phyloP scores from a whole-genome alignment of 1,140 invertebrate species.

The Eriosoma lanigerum region DNA sequence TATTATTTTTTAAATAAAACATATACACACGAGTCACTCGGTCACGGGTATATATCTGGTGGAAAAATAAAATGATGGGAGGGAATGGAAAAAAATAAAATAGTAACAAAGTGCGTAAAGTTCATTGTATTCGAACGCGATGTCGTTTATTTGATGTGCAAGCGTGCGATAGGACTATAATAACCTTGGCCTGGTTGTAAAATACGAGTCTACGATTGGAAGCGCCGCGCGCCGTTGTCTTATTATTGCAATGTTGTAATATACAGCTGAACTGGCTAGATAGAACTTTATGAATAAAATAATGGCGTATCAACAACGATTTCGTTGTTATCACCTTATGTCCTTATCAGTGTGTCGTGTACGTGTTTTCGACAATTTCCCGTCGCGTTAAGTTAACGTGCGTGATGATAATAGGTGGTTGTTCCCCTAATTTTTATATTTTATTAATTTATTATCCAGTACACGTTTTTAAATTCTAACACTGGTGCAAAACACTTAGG shows the following conservation, averaged over 20 bases:
- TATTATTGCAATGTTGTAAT: constrained; percentile 28
- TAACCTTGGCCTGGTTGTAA: constrained; percentile 48
- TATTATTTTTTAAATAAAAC: no score
- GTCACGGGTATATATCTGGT: background rate
- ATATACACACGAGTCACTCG: no score
- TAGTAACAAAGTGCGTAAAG: constrained; percentile 15
- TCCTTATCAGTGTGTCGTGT: constrained; percentile 9
- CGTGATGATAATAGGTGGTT: no score
- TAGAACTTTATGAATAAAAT: constrained; percentile 16
- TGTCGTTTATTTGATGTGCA: constrained; percentile 43
- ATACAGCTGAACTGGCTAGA: no score
- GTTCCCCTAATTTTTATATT: background rate
- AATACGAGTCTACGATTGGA: constrained; percentile 36
- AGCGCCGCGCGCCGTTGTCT: constrained; percentile 19
- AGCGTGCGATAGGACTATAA: constrained; percentile 34
- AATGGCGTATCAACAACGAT: background rate
- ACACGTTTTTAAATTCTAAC: no score
- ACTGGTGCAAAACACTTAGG: no score
- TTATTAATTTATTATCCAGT: background rate
- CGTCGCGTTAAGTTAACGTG: background rate
- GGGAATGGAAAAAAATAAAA: background rate
- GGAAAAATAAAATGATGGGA: background rate
- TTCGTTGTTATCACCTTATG: background rate
- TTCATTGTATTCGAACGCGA: constrained; percentile 32
- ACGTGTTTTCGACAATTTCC: background rate